Base-by-base conservation (phyloP, 2,888 invertebrate genomes). In the Cylindroiulus punctatus region DNA sequence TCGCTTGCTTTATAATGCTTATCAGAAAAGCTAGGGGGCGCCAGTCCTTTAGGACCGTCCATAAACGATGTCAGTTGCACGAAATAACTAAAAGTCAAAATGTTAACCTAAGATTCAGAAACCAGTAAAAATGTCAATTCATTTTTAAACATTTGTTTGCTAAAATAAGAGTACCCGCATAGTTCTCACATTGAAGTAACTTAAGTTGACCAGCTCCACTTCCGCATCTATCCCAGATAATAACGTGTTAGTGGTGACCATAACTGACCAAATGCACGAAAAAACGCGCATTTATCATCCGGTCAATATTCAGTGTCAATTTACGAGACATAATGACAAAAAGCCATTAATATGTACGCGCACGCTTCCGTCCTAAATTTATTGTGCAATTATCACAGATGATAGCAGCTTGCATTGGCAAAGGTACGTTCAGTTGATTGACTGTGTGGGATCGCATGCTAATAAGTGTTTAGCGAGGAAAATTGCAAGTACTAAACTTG, bases 341-440 rank as follows among this genome's bases (percentile, higher is more conserved):
- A 17, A 3, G 52, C 52, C 52, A 52, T 52, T 52, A 52, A 19
- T 5, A 52, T 52, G 52, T 12, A 52, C 19, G 19, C 4, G 52
- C 52, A 52, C 52, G 52, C n/a, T 52, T 52, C n/a, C 52, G 52
- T 52, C 52, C 52, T 52, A n/a, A 52, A 52, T 52, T 52, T n/a
- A 12, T 52, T 19, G 52, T 3, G 52, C 52, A 52, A 52, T 52
- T 52, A 52, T 19, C 19, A 52, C 17, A 52, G 19, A 52, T n/a
- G n/a, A 52, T 52, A 52, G 10, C 52, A 52, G 52, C 52, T 19
- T 52, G 17, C 52, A 19, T 3, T 0, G 12, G 12, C 14, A 52
- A 10, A 52, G 1, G 52, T 3, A 5, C n/a, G 1, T 19, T 52
- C n/a, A 52, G 1, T 19, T n/a, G 52, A 19, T 52, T 17, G 52